These are phyloP conservation scores for Hemicentrotus pulcherrimus DNA, from an alignment of 35 echinoderm and acorn worm genomes.

Conservation along the genomic window DNA sequence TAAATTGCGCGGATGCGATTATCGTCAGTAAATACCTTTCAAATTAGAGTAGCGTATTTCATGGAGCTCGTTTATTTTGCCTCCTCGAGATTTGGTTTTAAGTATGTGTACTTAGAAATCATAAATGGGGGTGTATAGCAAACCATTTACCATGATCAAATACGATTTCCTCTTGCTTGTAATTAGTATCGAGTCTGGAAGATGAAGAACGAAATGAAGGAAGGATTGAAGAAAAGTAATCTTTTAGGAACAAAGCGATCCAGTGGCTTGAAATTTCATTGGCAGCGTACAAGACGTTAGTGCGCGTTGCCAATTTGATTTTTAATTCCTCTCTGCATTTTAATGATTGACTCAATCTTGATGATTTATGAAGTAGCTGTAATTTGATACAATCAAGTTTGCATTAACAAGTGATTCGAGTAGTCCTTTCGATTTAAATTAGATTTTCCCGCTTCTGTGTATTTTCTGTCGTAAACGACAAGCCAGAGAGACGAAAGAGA, in stretches of 20 bases:
- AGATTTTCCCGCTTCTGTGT: background rate
- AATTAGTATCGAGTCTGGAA: background rate
- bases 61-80: background rate
- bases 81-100: background rate
- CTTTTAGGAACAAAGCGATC: background rate
- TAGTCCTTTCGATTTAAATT: background rate
- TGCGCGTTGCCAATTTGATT: background rate
- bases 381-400: background rate
- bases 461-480: background rate
- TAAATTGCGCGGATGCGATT: background rate
- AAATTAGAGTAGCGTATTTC: conserved; percentile 12
- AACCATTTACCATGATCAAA: background rate
- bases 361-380: background rate
- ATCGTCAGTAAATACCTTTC: conserved; percentile 12
- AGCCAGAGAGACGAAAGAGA: background rate
- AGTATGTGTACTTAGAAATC: conserved; percentile 19
- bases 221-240: background rate
- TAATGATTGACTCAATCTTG: background rate
- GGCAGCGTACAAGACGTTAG: background rate
- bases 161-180: background rate
- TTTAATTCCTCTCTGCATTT: background rate
- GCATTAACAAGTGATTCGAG: background rate
- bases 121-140: conserved; percentile 11
- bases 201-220: background rate
- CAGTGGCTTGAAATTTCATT: background rate